Evolutionary conservation across 2,113 vertebrate species (phyloP).

Genomic region (Phasianus colchicus): DNA sequence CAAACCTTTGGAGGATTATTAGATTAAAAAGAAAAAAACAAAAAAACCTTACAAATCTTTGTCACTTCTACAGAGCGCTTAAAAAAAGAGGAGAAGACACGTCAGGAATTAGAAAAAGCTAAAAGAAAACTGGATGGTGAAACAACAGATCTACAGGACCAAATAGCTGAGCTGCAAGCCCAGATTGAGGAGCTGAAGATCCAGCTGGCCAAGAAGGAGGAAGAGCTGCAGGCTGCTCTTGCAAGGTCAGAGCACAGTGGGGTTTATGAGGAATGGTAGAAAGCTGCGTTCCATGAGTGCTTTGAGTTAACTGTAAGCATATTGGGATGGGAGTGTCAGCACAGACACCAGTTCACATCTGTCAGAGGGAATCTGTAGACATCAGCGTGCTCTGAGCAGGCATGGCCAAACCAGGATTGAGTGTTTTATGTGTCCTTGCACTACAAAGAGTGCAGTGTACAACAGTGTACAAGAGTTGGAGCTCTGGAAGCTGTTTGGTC

Average conservation of each 20-base stretch:
- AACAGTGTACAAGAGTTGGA: rapidly evolving
- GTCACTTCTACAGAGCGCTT: constrained; percentile 85
- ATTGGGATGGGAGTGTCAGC: not conserved
- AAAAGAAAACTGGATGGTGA: constrained; percentile 97
- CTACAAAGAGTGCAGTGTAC: not conserved
- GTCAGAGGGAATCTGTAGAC: not conserved
- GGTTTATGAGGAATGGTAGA: not conserved
- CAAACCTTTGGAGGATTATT: not conserved
- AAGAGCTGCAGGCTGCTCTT: constrained; percentile 92
- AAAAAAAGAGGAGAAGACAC: constrained; percentile 97
- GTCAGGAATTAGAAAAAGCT: constrained; percentile 96
- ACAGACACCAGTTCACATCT: rapidly evolving
- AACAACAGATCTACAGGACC: constrained; percentile 95
- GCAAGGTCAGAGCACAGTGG: constrained; percentile 80
- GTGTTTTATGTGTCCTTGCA: not conserved
- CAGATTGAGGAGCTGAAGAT: constrained; percentile 96
- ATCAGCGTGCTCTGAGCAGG: not conserved
- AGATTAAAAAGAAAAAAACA: not conserved
- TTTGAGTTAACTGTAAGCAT: not conserved
- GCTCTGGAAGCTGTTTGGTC: not conserved
- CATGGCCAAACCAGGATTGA: not conserved
- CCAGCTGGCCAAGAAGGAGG: constrained; percentile 95
- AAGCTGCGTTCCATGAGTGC: not conserved
- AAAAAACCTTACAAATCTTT: not conserved
- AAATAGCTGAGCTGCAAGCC: constrained; percentile 94